Percentiles rank a stretch among this genome's conserved stretches.
Conservation (phyloP, 2,888 invertebrate species). For the Pseudoips prasinana region DNA sequence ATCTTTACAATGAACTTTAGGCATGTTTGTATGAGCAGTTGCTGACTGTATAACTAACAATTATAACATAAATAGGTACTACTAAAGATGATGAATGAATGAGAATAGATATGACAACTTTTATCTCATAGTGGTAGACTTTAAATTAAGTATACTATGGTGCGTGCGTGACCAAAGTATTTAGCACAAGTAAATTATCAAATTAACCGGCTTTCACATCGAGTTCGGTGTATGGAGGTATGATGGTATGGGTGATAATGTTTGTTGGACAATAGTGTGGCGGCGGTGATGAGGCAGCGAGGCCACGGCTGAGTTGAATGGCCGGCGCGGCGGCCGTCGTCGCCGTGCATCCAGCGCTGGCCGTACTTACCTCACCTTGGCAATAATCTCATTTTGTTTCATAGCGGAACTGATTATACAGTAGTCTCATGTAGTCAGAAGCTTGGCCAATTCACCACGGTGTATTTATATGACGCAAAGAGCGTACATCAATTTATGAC, state of each 20-base stretch:
- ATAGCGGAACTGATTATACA: conserved; percentile 60
- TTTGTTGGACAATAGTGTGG: conserved; percentile 13
- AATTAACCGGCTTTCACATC: conserved; percentile 9
- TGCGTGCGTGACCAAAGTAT: conserved; percentile 11
- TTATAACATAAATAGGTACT: too few relatives aligned
- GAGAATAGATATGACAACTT: not conserved
- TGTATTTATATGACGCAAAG: conserved; percentile 13
- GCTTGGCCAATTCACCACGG: conserved; percentile 16
- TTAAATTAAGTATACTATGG: not conserved
- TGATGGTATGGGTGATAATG: conserved; percentile 8
- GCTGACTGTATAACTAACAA: too few relatives aligned
- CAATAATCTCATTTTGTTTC: conserved; percentile 67
- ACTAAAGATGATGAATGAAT: too few relatives aligned
- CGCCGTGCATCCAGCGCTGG: conserved; percentile 58
- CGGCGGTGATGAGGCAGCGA: conserved; percentile 40
- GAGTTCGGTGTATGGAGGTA: conserved; percentile 4
- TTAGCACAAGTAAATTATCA: conserved; percentile 11
- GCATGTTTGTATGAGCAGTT: too few relatives aligned
- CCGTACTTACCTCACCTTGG: conserved; percentile 68
- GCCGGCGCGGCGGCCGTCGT: conserved; percentile 57
- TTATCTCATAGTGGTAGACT: not conserved
- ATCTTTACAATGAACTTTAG: conserved; percentile 6
- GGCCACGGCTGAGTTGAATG: conserved; percentile 71
- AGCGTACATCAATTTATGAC: conserved; percentile 8
- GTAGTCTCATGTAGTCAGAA: conserved; percentile 35